Evolutionary conservation across 2,888 invertebrate species (phyloP), one percentile per base, ranked within the genome.

Genomic region (Rotaria sp.): DNA sequence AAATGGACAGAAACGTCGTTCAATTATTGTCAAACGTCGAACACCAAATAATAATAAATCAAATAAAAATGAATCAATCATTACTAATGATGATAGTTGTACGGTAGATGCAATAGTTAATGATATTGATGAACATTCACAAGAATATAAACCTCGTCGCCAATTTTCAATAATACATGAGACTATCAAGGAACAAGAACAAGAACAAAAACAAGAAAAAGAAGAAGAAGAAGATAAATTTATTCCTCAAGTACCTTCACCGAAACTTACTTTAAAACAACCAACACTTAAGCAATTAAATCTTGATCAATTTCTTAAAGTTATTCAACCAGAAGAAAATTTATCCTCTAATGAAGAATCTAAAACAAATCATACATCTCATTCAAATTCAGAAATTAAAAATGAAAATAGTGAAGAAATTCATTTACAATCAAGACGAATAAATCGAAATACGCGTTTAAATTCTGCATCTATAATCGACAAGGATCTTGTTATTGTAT

Each of bases 11-110:
- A 80, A 45, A 80, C 80, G 80, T n/a, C 41, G 45, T 45, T 80
- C 80, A n/a, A n/a, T 80, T 21, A 21, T 45, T n/a, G 80, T 80
- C 11, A 80, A 80, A 80, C 45, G 80, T 80, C 80, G 80, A 80
- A 80, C 41, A 26, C n/a, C 80, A 80, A 45, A 7, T 21, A 3
- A 21, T 21, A 67, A 67, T 35, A 67, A 67, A 67, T 26, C 67
- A 38, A 24, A 2, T 24, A 45, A 80, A 80, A 80, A 80, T 45
- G 80, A 80, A 15, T 45, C 80, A 7, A 80, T 45, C 3, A 80
- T 80, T 13, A 80, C 45, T 41, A 8, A 80, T n/a, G 38, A 80
- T 80, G 80, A 80, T 45, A 80, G n/a, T 45, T 41, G n/a, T 80
- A 26, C n/a, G 45, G 13, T n/a, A 15, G 45, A 41, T 80, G 8